Conservation (phyloP, 2,113 vertebrate species). For the Takifugu bimaculatus region DNA sequence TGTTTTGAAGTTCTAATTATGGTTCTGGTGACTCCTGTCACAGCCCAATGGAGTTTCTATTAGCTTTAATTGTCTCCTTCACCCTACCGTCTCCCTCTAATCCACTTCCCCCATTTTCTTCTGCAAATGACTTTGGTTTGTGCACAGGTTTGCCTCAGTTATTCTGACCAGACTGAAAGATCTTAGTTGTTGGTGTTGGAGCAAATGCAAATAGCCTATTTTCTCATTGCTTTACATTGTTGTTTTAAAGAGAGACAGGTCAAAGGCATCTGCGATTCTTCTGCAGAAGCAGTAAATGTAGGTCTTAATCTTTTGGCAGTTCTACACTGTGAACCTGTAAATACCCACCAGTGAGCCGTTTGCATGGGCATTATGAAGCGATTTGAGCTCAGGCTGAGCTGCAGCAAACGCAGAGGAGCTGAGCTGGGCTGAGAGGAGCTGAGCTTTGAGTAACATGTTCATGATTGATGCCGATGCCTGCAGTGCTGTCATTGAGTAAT, state of each 20-base stretch:
- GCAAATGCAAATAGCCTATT: too few relatives aligned
- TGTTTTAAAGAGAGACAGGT: too few relatives aligned
- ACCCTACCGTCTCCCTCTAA: background rate
- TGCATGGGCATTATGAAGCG: constrained; percentile 7
- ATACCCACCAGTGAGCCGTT: too few relatives aligned
- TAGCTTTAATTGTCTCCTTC: constrained; percentile 15
- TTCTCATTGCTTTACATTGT: too few relatives aligned
- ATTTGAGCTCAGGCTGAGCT: constrained; percentile 1
- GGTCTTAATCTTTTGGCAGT: too few relatives aligned
- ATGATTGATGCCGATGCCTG: constrained; percentile 52
- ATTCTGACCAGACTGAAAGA: too few relatives aligned
- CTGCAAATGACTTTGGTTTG: too few relatives aligned
- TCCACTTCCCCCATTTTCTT: background rate
- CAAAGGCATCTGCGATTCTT: too few relatives aligned
- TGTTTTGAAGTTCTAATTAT: constrained; percentile 28
- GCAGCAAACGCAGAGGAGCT: constrained; percentile 7
- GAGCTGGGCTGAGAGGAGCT: constrained; percentile 27
- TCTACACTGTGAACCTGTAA: constrained; percentile 44
- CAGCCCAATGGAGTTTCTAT: constrained; percentile 9
- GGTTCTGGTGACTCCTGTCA: constrained; percentile 11
- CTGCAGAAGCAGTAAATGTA: too few relatives aligned
- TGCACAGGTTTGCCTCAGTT: too few relatives aligned
- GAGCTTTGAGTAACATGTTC: constrained; percentile 13
- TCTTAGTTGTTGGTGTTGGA: too few relatives aligned
- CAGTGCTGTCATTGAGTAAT: constrained; percentile 49